Conservation (phyloP, 1,140 invertebrate genomes). For the Meteorus sp. region DNA sequence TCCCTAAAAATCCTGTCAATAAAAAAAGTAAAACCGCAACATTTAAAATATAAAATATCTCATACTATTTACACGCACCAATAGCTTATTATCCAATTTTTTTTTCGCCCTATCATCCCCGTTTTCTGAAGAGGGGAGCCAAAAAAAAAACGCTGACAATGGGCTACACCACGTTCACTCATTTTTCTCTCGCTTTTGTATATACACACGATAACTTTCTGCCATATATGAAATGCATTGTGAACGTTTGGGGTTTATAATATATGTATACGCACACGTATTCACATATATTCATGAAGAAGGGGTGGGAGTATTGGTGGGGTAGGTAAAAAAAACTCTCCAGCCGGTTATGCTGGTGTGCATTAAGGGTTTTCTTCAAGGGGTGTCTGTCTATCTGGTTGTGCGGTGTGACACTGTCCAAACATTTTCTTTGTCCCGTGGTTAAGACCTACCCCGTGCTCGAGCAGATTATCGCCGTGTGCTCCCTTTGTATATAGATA, state of each 20-base stretch:
- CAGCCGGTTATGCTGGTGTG: no score
- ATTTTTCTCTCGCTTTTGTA: constrained; percentile 4
- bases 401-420: constrained; percentile 57
- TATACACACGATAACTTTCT: constrained; percentile 6
- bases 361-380: constrained; percentile 22
- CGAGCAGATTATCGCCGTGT: constrained; percentile 46
- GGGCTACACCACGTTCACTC: background rate
- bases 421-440: constrained; percentile 59
- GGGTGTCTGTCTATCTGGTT: constrained; percentile 37
- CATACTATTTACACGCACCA: no score
- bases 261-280: background rate
- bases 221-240: background rate
- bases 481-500: no score
- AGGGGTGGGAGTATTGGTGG: background rate
- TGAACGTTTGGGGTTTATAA: background rate
- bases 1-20: no score
- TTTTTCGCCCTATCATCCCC: constrained; percentile 42
- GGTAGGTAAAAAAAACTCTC: background rate
- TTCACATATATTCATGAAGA: background rate
- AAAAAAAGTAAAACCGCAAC: no score
- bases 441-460: constrained; percentile 49
- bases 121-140: constrained; percentile 29
- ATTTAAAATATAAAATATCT: no score
- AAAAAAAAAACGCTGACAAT: constrained; percentile 14
- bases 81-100: constrained; percentile 36